Evolutionary conservation across 1,140 invertebrate species (phyloP).

Genomic region (Heliothis subflexa): DNA sequence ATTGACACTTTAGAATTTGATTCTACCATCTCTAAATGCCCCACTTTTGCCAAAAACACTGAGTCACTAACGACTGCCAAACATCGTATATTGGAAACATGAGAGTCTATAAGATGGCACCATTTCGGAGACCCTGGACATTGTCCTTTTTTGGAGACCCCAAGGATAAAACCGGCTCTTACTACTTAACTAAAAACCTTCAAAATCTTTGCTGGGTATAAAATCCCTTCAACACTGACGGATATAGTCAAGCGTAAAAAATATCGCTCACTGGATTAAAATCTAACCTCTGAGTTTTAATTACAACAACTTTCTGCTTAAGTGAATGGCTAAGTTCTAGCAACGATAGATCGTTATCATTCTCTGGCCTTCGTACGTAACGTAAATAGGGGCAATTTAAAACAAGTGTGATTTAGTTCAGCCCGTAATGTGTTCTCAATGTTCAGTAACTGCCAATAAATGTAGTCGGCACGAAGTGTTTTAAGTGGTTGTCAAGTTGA

Average conservation of each 20-base stretch:
- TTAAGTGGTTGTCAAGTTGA: conserved; percentile 30
- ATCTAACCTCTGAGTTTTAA: background rate
- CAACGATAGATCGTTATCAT: conserved; percentile 34
- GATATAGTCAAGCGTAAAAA: too few relatives aligned
- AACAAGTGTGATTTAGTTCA: conserved; percentile 41
- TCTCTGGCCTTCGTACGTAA: conserved; percentile 45
- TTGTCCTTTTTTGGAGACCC: too few relatives aligned
- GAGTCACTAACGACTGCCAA: background rate
- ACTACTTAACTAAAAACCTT: background rate
- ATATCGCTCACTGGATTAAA: background rate
- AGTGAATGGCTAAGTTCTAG: conserved; percentile 33
- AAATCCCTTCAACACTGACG: too few relatives aligned
- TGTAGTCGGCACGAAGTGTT: background rate
- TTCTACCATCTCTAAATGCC: too few relatives aligned
- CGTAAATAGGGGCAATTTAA: conserved; percentile 46
- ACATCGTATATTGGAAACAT: too few relatives aligned
- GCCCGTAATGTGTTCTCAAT: conserved; percentile 35
- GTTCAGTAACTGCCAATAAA: conserved; percentile 31
- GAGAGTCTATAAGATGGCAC: too few relatives aligned
- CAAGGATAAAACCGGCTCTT: too few relatives aligned
- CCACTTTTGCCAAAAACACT: background rate
- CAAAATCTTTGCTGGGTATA: background rate
- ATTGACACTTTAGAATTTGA: too few relatives aligned
- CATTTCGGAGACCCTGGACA: too few relatives aligned
- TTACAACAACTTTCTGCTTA: conserved; percentile 3